Conservation (phyloP, 1,140 invertebrate genomes). For the Helicoverpa armigera region DNA sequence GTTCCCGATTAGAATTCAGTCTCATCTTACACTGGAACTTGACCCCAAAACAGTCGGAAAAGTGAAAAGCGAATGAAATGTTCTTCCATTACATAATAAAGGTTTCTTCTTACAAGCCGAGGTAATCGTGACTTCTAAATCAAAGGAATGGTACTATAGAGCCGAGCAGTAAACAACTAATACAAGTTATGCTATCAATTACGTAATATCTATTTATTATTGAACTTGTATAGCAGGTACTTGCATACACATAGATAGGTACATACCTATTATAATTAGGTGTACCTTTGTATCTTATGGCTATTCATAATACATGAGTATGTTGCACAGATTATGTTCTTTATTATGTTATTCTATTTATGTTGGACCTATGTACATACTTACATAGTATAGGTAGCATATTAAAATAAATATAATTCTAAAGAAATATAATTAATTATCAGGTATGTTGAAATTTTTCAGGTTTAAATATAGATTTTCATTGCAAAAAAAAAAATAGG, state of each 20-base stretch:
- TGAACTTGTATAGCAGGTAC: slow-evolving; percentile 9
- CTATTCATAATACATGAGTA: background rate
- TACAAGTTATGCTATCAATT: slow-evolving; percentile 23
- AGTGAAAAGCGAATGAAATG: no score
- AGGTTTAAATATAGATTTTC: no score
- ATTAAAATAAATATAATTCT: no score
- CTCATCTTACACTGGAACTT: no score
- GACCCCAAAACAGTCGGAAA: no score
- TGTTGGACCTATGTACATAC: no score
- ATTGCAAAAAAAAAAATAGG: no score
- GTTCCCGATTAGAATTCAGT: no score
- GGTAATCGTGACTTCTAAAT: slow-evolving; percentile 10
- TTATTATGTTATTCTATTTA: no score
- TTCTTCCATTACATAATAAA: background rate
- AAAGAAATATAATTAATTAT: no score
- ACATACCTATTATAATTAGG: slow-evolving; percentile 16
- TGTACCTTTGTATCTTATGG: background rate
- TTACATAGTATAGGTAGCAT: no score
- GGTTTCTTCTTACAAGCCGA: slow-evolving; percentile 8
- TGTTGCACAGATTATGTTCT: background rate
- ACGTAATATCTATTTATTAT: slow-evolving; percentile 35
- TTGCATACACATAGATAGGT: background rate
- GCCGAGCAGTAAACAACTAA: slow-evolving; percentile 20
- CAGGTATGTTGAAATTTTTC: no score
- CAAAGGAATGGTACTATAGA: background rate